Percentiles rank a stretch among this genome's conserved stretches.
Evolutionary conservation across 1,140 invertebrate genomes (phyloP).

Genomic region (Dufourea novaeangliae): DNA sequence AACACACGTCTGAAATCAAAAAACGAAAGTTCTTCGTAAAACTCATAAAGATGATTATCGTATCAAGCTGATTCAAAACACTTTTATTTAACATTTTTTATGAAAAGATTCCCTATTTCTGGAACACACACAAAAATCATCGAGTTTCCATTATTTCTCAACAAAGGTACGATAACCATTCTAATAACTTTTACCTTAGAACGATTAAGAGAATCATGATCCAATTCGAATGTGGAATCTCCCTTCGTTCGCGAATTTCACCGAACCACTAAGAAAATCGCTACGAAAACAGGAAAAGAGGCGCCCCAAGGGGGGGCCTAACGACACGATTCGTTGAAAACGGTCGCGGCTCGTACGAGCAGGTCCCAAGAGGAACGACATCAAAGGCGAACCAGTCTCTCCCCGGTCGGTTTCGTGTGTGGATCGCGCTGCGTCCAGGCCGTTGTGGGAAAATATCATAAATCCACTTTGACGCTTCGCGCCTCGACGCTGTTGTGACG

Average conservation of each 20-base stretch:
- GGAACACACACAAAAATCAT: too few relatives aligned
- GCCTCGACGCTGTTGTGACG: conserved; percentile 72
- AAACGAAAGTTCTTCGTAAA: too few relatives aligned
- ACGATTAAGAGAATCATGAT: too few relatives aligned
- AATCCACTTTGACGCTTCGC: conserved; percentile 78
- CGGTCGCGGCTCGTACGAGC: conserved; percentile 57
- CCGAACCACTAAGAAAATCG: background rate
- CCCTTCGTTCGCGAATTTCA: background rate
- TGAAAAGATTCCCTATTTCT: too few relatives aligned
- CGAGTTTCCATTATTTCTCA: too few relatives aligned
- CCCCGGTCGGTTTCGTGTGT: conserved; percentile 5
- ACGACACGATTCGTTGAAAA: conserved; percentile 47
- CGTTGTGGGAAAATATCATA: conserved; percentile 77
- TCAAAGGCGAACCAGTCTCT: conserved; percentile 67
- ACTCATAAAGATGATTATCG: too few relatives aligned
- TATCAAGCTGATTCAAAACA: too few relatives aligned
- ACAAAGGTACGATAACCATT: too few relatives aligned
- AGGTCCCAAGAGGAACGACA: conserved; percentile 57
- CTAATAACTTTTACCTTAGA: too few relatives aligned
- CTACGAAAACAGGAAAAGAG: background rate
- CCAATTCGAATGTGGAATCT: too few relatives aligned
- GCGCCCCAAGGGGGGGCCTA: background rate
- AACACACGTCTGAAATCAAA: too few relatives aligned
- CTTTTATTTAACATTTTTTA: too few relatives aligned
- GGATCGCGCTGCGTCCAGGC: conserved; percentile 15